Percentiles rank a stretch among this genome's conserved stretches.
Conservation (phyloP, 2,797 vertebrate species). For the Typhlichthys subterraneus region DNA sequence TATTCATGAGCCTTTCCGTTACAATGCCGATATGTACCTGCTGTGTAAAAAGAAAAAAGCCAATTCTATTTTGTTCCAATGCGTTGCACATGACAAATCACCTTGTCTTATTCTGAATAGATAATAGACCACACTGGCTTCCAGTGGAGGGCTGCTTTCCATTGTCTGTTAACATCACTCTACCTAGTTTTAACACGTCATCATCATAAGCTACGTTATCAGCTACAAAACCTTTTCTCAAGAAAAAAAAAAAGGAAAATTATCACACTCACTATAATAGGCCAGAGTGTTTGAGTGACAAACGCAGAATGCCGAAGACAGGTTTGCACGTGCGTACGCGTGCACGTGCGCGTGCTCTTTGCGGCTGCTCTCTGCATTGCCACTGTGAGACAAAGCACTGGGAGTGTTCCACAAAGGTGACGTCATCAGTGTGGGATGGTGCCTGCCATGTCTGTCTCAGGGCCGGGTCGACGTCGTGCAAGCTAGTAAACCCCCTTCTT, state of each 20-base stretch:
- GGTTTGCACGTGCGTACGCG: not conserved
- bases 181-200: not conserved
- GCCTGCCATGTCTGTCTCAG: slow-evolving; percentile 69
- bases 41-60: slow-evolving; percentile 35
- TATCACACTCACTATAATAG: slow-evolving; percentile 9
- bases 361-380: slow-evolving; percentile 68
- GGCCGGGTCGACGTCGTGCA: slow-evolving; percentile 25
- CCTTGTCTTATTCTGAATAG: not conserved
- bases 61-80: slow-evolving; percentile 33
- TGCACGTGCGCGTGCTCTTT: slow-evolving; percentile 39
- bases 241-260: slow-evolving; percentile 33
- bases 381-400: slow-evolving; percentile 76
- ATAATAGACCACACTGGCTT: not conserved
- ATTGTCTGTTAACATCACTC: slow-evolving; percentile 14
- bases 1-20: slow-evolving; percentile 18
- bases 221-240: slow-evolving; percentile 41
- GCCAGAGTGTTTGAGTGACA: slow-evolving; percentile 43
- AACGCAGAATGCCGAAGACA: slow-evolving; percentile 59
- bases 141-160: slow-evolving; percentile 25
- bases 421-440: slow-evolving; percentile 77
- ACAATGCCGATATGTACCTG: slow-evolving; percentile 19
- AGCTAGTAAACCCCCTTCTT: slow-evolving; percentile 1
- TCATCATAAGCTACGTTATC: slow-evolving; percentile 13
- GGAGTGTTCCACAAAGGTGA: slow-evolving; percentile 72
- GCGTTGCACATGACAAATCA: slow-evolving; percentile 14